Percentiles rank a stretch among this genome's conserved stretches.
These are phyloP conservation scores for Periplaneta americana DNA, from an alignment of 1,140 invertebrate genomes.

Conservation along the genomic window DNA sequence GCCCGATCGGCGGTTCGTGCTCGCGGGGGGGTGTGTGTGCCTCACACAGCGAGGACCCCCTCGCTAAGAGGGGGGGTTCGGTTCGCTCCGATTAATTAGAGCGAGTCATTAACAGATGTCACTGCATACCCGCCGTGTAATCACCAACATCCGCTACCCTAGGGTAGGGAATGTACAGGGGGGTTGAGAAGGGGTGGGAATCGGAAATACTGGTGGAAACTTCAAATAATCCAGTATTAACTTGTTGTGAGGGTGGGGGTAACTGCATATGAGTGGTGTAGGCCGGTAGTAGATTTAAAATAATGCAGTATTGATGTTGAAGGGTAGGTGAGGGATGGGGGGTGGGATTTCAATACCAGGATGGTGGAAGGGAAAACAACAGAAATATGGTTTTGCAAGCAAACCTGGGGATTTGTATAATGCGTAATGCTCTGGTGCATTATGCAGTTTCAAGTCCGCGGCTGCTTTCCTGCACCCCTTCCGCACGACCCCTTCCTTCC, in stretches of 20 bases:
- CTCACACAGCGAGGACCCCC: neutral
- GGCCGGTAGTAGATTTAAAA: neutral
- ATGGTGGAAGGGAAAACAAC: neutral
- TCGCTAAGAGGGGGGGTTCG: neutral
- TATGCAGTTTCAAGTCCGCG: no score
- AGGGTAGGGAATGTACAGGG: neutral
- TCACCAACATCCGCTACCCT: neutral
- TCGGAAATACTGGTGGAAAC: neutral
- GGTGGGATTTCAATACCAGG: neutral
- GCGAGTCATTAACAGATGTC: constrained; percentile 5
- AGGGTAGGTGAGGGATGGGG: neutral
- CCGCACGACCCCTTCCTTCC: no score
- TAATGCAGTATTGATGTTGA: neutral
- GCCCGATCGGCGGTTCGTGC: neutral
- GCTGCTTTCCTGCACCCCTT: no score
- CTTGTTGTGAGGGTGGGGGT: neutral
- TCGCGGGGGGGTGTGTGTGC: neutral
- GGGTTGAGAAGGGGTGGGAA: neutral
- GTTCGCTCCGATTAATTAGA: constrained; percentile 3
- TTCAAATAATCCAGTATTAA: constrained; percentile 2
- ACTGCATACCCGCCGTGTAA: neutral
- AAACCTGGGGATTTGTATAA: neutral
- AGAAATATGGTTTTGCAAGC: neutral
- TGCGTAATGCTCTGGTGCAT: neutral
- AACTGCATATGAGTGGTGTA: neutral